These are phyloP conservation scores for Gonocerus acuteangulatus DNA, from an alignment of 2,888 invertebrate species.

Conservation along the genomic window DNA sequence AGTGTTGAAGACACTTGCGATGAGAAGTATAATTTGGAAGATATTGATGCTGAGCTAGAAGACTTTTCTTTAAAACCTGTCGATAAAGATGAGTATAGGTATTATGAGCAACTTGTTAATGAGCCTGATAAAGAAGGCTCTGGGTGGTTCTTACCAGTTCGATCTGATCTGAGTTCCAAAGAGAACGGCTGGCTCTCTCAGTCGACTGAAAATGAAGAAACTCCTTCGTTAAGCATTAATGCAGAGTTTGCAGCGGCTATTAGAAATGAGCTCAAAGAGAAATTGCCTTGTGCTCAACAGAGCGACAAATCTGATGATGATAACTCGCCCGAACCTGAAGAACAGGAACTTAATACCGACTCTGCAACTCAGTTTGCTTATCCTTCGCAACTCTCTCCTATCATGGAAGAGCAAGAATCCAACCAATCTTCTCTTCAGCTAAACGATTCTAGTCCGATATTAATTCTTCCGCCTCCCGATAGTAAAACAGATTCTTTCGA, in stretches of 20 bases:
- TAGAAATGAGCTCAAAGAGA: conserved; percentile 60
- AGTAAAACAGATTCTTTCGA: conserved; percentile 30
- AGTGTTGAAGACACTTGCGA: conserved; percentile 41
- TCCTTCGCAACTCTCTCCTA: conserved; percentile 54
- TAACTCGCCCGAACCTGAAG: conserved; percentile 35
- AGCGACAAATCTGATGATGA: conserved; percentile 42
- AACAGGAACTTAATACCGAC: conserved; percentile 31
- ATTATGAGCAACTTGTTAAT: conserved; percentile 27
- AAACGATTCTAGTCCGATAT: conserved; percentile 38
- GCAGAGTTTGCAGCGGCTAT: conserved; percentile 64
- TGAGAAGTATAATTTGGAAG: conserved; percentile 41
- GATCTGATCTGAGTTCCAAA: conserved; percentile 37
- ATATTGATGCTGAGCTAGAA: conserved; percentile 41
- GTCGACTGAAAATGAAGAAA: conserved; percentile 42
- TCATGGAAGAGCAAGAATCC: conserved; percentile 52
- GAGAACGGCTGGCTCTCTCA: conserved; percentile 47
- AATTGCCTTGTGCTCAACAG: conserved; percentile 51
- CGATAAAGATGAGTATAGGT: conserved; percentile 30
- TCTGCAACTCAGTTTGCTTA: conserved; percentile 46
- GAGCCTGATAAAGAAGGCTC: conserved; percentile 12
- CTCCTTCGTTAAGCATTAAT: conserved; percentile 52
- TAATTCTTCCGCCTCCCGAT: conserved; percentile 36
- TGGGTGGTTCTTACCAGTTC: conserved; percentile 39
- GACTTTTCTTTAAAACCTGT: conserved; percentile 32
- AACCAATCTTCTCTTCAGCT: conserved; percentile 37